Evolutionary conservation across 2,797 vertebrate genomes (phyloP).

Genomic region (Peromyscus melanophrys): DNA sequence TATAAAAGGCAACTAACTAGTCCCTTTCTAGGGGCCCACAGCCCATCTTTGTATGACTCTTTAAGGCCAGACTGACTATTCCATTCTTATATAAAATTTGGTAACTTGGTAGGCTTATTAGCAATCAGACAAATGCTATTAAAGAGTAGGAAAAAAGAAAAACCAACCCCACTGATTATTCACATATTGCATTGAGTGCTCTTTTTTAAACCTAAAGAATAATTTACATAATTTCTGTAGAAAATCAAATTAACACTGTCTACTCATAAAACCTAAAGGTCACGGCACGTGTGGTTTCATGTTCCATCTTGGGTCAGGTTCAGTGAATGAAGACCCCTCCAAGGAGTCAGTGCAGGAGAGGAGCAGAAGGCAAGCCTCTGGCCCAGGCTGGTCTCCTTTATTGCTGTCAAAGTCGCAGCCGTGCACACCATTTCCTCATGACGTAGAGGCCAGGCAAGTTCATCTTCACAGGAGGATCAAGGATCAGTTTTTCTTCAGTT

Average conservation of each 20-base stretch:
- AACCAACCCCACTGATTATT: conserved; percentile 91
- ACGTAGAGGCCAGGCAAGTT: conserved; percentile 28
- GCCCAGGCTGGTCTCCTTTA: conserved; percentile 67
- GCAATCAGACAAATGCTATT: conserved; percentile 89
- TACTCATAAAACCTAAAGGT: conserved; percentile 84
- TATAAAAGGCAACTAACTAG: neutral
- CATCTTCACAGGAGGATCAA: conserved; percentile 50
- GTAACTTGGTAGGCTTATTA: conserved; percentile 76
- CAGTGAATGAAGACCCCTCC: conserved; percentile 33
- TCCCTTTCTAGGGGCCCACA: neutral
- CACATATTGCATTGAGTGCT: conserved; percentile 91
- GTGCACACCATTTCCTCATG: conserved; percentile 32
- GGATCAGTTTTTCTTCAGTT: conserved; percentile 67
- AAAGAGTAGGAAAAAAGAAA: conserved; percentile 90
- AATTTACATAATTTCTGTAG: conserved; percentile 88
- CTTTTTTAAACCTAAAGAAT: conserved; percentile 86
- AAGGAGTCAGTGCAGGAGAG: conserved; percentile 81
- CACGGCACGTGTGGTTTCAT: conserved; percentile 84
- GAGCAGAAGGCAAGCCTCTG: conserved; percentile 49
- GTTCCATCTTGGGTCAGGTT: conserved; percentile 36
- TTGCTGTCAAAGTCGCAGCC: conserved; percentile 80
- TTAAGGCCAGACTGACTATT: conserved; percentile 80
- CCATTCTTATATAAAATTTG: conserved; percentile 78
- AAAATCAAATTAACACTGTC: conserved; percentile 87
- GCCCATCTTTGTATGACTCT: conserved; percentile 7